phyloP scores from a whole-genome alignment of 2,888 invertebrate genomes.

The Escarpia spicata region DNA sequence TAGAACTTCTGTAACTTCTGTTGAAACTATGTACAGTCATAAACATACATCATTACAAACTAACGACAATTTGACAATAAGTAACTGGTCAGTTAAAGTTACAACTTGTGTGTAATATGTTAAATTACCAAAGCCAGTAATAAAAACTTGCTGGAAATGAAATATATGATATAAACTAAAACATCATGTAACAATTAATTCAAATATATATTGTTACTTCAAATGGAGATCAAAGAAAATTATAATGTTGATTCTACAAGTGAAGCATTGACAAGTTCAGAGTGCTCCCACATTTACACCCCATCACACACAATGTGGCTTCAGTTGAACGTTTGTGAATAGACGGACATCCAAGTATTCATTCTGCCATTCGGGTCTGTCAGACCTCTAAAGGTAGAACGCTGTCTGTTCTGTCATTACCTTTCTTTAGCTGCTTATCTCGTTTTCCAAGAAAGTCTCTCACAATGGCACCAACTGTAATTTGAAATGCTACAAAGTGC shows the following conservation, averaged over 20 bases:
- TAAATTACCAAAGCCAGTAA: too few species aligned
- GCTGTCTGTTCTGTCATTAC: neutral
- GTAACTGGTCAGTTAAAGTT: too few species aligned
- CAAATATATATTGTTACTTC: too few species aligned
- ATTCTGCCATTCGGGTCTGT: neutral
- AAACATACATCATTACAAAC: too few species aligned
- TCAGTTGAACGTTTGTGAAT: neutral
- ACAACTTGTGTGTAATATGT: too few species aligned
- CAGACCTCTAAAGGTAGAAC: neutral
- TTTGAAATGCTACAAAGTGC: neutral
- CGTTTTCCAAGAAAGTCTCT: neutral
- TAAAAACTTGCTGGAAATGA: too few species aligned
- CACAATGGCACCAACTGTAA: neutral
- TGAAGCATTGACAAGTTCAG: neutral
- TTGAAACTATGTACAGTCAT: neutral
- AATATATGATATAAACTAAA: too few species aligned
- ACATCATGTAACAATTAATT: too few species aligned
- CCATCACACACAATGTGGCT: neutral
- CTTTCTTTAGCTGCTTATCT: neutral
- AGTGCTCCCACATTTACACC: neutral
- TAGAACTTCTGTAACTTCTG: neutral
- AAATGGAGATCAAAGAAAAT: too few species aligned
- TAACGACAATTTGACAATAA: too few species aligned
- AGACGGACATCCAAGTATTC: neutral
- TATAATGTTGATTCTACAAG: neutral